Percentiles rank a stretch among this genome's conserved stretches.
Evolutionary conservation across 2,888 invertebrate species (phyloP).

Genomic region (Drosophila buzzatii): DNA sequence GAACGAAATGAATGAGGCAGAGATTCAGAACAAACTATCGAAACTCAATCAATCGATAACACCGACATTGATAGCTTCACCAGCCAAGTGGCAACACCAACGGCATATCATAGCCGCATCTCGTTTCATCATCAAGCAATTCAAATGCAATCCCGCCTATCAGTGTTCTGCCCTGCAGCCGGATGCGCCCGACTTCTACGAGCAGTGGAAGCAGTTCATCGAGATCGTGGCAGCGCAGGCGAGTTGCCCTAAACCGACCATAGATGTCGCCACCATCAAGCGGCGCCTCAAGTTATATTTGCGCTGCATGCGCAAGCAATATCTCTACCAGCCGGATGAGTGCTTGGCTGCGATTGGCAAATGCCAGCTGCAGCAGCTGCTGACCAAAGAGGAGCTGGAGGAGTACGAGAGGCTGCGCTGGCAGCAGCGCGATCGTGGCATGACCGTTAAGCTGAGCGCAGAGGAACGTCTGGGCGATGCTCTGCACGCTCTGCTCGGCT

Average conservation of each 20-base stretch:
- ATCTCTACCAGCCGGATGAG: neutral
- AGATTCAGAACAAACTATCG: fast-evolving
- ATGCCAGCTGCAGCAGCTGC: conserved; percentile 27
- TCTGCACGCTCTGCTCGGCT: conserved; percentile 45
- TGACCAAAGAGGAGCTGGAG: conserved; percentile 24
- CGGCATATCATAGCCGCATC: conserved; percentile 47
- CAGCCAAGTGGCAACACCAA: conserved; percentile 26
- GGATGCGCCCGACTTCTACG: conserved; percentile 37
- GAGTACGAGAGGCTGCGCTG: conserved; percentile 33
- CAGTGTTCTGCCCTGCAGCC: conserved; percentile 1
- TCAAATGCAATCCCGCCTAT: conserved; percentile 55
- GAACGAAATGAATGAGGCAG: neutral
- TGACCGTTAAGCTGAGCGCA: fast-evolving
- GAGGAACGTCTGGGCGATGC: conserved; percentile 30
- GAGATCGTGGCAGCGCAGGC: conserved; percentile 26
- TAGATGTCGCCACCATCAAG: neutral
- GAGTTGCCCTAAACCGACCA: neutral
- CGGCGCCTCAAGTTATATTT: neutral
- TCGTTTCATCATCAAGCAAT: conserved; percentile 29
- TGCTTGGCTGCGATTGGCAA: conserved; percentile 11
- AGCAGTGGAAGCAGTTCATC: conserved; percentile 52
- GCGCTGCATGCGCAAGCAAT: neutral
- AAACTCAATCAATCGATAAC: neutral
- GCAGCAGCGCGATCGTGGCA: conserved; percentile 12
- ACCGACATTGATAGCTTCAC: neutral